Percentiles rank a stretch among this genome's conserved stretches.
Conservation (phyloP, 2,113 vertebrate species). For the Mesoclemmys tuberculata region DNA sequence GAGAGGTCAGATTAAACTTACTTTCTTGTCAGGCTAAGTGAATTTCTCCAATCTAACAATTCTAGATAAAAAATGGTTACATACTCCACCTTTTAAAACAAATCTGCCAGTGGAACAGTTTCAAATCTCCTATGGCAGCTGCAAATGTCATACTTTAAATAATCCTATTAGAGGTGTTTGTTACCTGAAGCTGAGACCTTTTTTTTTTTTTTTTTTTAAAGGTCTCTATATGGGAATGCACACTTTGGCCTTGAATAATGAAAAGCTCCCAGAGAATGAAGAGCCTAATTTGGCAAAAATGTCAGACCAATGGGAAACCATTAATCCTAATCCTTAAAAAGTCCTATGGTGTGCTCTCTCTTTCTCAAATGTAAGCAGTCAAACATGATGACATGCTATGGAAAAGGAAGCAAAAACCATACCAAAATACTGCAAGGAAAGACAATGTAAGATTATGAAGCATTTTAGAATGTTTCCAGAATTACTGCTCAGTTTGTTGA, state of each 20-base stretch:
- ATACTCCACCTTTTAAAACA: not conserved
- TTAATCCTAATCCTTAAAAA: not conserved
- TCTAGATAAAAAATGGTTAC: not conserved
- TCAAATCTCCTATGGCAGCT: not conserved
- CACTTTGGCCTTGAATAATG: not conserved
- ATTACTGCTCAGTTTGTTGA: fast-evolving
- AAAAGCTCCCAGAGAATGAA: not conserved
- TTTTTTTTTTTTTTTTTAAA: not conserved
- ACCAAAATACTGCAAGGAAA: not conserved
- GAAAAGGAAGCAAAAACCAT: not conserved
- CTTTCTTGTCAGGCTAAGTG: not conserved
- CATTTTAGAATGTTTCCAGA: not conserved
- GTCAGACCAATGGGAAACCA: not conserved
- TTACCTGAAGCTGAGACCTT: not conserved
- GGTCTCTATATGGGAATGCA: not conserved
- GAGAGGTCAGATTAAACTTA: not conserved
- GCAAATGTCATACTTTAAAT: not conserved
- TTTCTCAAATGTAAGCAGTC: too few relatives aligned
- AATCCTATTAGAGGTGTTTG: not conserved
- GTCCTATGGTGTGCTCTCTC: too few relatives aligned
- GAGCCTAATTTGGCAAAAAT: not conserved
- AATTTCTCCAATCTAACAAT: fast-evolving
- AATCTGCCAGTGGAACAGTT: not conserved
- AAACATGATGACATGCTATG: not conserved
- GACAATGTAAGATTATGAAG: not conserved